Base-by-base conservation (phyloP, 2,888 invertebrate species). In the Suillia variegata region DNA sequence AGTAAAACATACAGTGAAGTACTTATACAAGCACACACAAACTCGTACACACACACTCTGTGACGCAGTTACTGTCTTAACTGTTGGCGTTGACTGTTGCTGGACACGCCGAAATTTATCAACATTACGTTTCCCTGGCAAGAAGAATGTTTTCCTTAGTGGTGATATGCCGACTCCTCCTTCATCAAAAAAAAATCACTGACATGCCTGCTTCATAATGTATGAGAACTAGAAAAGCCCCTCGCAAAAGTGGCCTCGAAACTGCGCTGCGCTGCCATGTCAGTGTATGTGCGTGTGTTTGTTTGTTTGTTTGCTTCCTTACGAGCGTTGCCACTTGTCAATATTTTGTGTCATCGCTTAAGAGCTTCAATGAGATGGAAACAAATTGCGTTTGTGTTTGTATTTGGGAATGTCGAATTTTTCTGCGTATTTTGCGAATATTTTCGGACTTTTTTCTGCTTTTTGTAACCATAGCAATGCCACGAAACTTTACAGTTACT, bases 31-130 rank as follows among this genome's bases (percentile, higher is more conserved):
- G 38, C 38, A 38, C 31, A 31, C 12, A 12, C 31, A 6, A 8
- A 31, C 31, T 8, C 31, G 31, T 31, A 31, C 6, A n/a, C n/a
- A n/a, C n/a, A n/a, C n/a, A n/a, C n/a, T n/a, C n/a, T n/a, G n/a
- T n/a, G n/a, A n/a, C n/a, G n/a, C n/a, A n/a, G n/a, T n/a, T n/a
- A n/a, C n/a, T n/a, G n/a, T n/a, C n/a, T n/a, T n/a, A n/a, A n/a
- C n/a, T n/a, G n/a, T n/a, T n/a, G n/a, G n/a, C n/a, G n/a, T n/a
- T 10, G 38, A 3, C 38, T n/a, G 4, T 10, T 10, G n/a, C 12
- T 38, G 38, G 38, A 38, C 38, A n/a, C n/a, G 4, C n/a, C 10
- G 64, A 71, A 73, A 71, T 71, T 71, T 71, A 73, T 67, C 71
- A 65, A 71, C 69, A 67, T 65, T 65, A 63, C 34, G 22, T 33